These are phyloP conservation scores for Tolypeutes matacus DNA, from an alignment of 2,797 vertebrate species.

Conservation along the genomic window DNA sequence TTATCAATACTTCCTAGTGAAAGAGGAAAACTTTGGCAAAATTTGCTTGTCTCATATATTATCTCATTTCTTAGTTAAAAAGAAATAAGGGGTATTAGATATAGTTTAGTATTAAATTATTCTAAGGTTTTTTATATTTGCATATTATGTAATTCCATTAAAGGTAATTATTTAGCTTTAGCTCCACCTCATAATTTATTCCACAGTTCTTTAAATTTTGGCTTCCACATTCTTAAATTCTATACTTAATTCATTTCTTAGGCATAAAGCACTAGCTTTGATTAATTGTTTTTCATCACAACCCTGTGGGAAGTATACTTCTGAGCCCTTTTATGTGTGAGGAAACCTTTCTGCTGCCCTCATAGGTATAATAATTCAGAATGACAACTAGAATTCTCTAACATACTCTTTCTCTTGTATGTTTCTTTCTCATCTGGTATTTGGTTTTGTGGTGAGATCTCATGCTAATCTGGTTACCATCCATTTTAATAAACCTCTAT, in stretches of 20 bases:
- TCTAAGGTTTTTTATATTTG: background rate
- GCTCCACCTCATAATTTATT: background rate
- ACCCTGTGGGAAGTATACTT: background rate
- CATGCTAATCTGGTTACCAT: background rate
- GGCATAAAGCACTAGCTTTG: background rate
- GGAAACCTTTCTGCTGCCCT: background rate
- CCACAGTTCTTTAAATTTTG: background rate
- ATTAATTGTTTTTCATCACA: background rate
- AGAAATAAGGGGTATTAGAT: background rate
- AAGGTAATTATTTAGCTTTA: constrained; percentile 14
- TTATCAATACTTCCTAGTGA: background rate
- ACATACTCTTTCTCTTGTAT: background rate
- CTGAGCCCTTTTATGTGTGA: background rate
- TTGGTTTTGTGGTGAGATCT: background rate
- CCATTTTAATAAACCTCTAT: constrained; percentile 22
- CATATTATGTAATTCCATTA: background rate
- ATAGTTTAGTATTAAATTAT: background rate
- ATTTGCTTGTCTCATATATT: constrained; percentile 17
- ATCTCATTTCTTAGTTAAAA: constrained; percentile 15
- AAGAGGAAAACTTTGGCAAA: constrained; percentile 46
- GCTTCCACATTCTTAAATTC: background rate
- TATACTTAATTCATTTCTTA: background rate
- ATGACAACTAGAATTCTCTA: background rate
- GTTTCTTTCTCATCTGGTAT: background rate
- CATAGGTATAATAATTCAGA: background rate